These are phyloP conservation scores for Archegozetes longisetosus DNA, from an alignment of 1,140 invertebrate genomes.

Conservation along the genomic window DNA sequence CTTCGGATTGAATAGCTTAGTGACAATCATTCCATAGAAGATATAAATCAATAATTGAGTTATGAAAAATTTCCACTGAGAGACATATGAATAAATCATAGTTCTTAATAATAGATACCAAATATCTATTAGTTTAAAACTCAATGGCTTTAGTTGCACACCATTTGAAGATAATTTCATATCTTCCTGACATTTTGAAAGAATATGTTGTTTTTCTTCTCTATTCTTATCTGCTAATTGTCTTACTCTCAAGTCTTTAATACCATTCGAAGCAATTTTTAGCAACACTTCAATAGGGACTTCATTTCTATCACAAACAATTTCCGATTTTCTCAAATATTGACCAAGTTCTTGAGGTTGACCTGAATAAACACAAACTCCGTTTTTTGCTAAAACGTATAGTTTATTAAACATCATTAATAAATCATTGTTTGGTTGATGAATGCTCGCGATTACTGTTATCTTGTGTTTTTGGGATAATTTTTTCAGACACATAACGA, in stretches of 20 bases:
- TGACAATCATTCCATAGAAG: conserved; percentile 14
- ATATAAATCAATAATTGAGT: conserved; percentile 14
- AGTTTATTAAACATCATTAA: conserved; percentile 11
- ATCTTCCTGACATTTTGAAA: not conserved
- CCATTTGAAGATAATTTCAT: not conserved
- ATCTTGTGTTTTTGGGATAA: not conserved
- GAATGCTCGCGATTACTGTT: not conserved
- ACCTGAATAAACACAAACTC: too few species aligned
- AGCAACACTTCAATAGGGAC: not conserved
- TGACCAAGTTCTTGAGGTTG: not conserved
- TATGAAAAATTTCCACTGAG: not conserved
- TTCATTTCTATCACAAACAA: not conserved
- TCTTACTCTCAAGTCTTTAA: not conserved
- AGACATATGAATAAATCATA: too few species aligned
- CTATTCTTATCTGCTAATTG: not conserved
- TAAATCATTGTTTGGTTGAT: too few species aligned
- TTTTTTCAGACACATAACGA: not conserved
- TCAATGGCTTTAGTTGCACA: not conserved
- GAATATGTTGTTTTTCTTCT: not conserved
- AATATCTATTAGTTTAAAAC: not conserved
- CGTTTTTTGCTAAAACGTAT: conserved; percentile 3
- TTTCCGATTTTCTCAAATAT: not conserved
- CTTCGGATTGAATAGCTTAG: not conserved
- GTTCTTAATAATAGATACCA: not conserved
- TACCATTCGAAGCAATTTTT: not conserved